Evolutionary conservation across 1,140 invertebrate genomes (phyloP), one percentile per base, ranked within the genome.

Genomic region (Rhyzopertha dominica): DNA sequence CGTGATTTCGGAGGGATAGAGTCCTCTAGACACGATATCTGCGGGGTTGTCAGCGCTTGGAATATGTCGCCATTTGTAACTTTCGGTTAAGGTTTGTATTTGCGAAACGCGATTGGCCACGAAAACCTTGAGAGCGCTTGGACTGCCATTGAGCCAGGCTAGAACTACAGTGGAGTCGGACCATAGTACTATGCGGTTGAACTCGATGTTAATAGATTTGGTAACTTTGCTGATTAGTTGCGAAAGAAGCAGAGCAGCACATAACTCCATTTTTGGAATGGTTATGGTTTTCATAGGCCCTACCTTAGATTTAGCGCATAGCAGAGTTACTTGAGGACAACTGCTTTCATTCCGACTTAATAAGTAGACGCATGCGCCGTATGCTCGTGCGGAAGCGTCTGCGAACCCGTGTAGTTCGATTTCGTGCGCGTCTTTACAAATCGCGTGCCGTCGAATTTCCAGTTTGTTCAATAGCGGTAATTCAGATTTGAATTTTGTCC

Each of bases 241-340:
- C n/a, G n/a, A n/a, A n/a, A n/a, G n/a, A n/a, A n/a, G n/a, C n/a
- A n/a, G n/a, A n/a, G n/a, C n/a, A n/a, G n/a, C n/a, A n/a, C n/a
- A n/a, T n/a, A n/a, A 17, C 34, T 67, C 61, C 5, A 71, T 32
- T 19, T 65, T n/a, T 7, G 69, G 61, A 43, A 69, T 54, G 5
- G 69, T 43, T n/a, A 31, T 35, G 8, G 45, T 42, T 57, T 69
- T 65, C 0, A 68, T 16, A 5, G 71, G 69, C 5, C 67, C 59
- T 2, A 72, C 67, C 47, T 58, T 56, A 7, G 53, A 43, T 52
- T 73, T 72, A 0, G 65, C 42, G 19, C 43, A 51, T 13, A 64
- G 37, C 19, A 54, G 44, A 3, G 16, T 14, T 1, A 29, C 24
- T 3, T 31, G 30, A 8, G 30, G 5, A 8, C n/a, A 12, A 7